phyloP scores from a whole-genome alignment of 2,113 vertebrate species.

The Acrocephalus arundinaceus region DNA sequence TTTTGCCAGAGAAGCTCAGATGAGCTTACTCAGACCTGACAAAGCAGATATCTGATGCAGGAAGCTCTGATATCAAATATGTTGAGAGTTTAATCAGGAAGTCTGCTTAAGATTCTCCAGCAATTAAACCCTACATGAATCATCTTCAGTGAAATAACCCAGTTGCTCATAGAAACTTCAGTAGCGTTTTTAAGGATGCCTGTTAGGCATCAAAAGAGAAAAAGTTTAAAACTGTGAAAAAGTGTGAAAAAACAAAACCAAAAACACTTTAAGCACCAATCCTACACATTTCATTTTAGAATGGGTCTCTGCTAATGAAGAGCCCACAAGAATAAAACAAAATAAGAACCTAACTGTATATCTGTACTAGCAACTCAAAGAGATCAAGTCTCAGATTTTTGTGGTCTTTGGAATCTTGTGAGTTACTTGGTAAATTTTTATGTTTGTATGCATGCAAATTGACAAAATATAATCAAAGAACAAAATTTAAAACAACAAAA shows the following conservation, averaged over 20 bases:
- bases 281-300: not conserved
- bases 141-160: not conserved
- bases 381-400: not conserved
- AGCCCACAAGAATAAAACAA: not conserved
- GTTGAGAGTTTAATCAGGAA: not conserved
- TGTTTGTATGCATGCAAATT: not conserved
- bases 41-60: not conserved
- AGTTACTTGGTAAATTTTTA: not conserved
- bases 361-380: not conserved
- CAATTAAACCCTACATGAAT: not conserved
- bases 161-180: not conserved
- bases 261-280: not conserved
- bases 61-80: not conserved
- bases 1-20: not conserved
- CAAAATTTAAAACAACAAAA: not conserved
- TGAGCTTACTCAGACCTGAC: not conserved
- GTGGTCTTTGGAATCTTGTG: not conserved
- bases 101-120: not conserved
- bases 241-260: not conserved
- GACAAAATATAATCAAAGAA: not conserved
- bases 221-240: not conserved
- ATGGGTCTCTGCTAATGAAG: not conserved
- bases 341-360: not conserved
- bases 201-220: not conserved
- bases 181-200: not conserved